Evolutionary conservation across 2,113 vertebrate species (phyloP).

Genomic region (Hiodon tergisus): DNA sequence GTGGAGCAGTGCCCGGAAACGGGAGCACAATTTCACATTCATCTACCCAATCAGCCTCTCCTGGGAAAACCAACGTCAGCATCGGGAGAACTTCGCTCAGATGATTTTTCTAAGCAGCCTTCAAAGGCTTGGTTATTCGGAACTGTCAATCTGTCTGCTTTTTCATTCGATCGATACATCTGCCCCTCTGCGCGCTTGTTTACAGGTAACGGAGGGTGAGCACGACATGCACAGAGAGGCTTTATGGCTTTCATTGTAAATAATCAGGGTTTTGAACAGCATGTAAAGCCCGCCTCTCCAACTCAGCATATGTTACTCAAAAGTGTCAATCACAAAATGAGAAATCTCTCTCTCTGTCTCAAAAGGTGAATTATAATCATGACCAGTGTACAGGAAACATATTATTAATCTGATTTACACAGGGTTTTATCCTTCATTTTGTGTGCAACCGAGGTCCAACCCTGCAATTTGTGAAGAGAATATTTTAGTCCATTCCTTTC

Average conservation of each 20-base stretch:
- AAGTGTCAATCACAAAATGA: slow-evolving; percentile 12
- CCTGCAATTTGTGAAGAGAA: not conserved
- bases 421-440: not conserved
- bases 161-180: slow-evolving; percentile 10
- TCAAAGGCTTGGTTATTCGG: not conserved
- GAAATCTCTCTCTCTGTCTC: not conserved
- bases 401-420: not conserved
- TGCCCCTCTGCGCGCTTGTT: not conserved
- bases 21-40: not conserved
- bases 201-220: slow-evolving; percentile 1
- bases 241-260: not conserved
- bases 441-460: not conserved
- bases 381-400: not conserved
- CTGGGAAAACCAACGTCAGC: not conserved
- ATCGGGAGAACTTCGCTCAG: not conserved
- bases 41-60: not conserved
- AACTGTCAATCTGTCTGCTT: slow-evolving; percentile 8
- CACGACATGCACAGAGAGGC: not conserved
- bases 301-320: not conserved
- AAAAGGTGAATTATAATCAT: slow-evolving; percentile 3
- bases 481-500: not conserved
- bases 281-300: not conserved
- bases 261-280: slow-evolving; percentile 7
- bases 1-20: slow-evolving; percentile 1
- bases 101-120: not conserved